These are phyloP conservation scores for Odontothrips loti DNA, from an alignment of 2,888 invertebrate species.

Conservation along the genomic window DNA sequence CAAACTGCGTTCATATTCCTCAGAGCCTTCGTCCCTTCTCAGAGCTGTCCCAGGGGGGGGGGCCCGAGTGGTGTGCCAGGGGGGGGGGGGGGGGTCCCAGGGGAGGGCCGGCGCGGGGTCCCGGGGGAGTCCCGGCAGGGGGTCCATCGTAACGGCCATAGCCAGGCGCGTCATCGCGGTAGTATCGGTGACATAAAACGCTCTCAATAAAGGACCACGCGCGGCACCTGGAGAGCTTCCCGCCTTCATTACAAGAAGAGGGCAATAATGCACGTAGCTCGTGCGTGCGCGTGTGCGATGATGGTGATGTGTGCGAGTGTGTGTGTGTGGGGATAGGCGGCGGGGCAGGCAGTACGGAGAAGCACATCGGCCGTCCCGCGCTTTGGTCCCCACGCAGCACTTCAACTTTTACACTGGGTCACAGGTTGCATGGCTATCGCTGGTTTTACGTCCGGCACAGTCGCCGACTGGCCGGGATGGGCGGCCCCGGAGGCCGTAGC, in stretches of 20 bases:
- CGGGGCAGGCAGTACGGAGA: background rate
- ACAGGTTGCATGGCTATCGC: conserved; percentile 8
- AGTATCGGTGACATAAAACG: no score
- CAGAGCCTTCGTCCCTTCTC: background rate
- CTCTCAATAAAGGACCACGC: no score
- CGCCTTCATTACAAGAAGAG: no score
- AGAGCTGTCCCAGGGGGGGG: no score
- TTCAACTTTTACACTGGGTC: conserved; percentile 20
- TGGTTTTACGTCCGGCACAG: background rate
- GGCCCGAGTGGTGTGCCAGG: no score
- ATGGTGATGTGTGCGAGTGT: background rate
- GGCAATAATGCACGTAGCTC: no score
- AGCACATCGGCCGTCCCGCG: background rate
- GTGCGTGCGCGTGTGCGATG: background rate
- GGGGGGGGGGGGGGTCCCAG: no score
- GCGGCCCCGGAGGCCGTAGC: background rate
- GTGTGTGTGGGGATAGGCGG: background rate
- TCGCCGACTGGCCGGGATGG: background rate
- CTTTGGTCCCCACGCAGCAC: background rate
- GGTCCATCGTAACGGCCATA: no score
- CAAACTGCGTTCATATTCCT: background rate
- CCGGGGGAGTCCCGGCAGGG: no score
- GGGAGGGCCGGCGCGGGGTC: no score
- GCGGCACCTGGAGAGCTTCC: no score
- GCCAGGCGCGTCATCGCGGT: no score